Evolutionary conservation across 2,888 invertebrate genomes (phyloP).

Genomic region (Cepaea hortensis): DNA sequence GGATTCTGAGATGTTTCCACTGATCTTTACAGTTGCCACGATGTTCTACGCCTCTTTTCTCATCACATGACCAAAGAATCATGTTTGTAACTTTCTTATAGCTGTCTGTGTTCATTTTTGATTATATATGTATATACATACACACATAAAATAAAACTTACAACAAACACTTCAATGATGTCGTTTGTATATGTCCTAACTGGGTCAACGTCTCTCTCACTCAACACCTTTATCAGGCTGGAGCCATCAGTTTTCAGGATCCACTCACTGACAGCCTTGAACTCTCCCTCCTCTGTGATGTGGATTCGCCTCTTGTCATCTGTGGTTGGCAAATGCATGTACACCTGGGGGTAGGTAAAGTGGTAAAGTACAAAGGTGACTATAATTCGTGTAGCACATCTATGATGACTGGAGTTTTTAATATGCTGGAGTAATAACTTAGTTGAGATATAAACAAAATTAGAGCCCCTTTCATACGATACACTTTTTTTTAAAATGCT

Average conservation of each 20-base stretch:
- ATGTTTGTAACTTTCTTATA: too few relatives aligned
- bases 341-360: slow-evolving; percentile 79
- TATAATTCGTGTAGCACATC: neutral
- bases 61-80: too few relatives aligned
- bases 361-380: neutral
- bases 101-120: too few relatives aligned
- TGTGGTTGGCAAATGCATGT: slow-evolving; percentile 99
- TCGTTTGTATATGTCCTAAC: slow-evolving; percentile 98
- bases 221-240: slow-evolving; percentile 96
- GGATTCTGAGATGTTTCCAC: too few relatives aligned
- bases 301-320: slow-evolving; percentile 98
- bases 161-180: slow-evolving; percentile 98
- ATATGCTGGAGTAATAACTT: too few relatives aligned
- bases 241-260: slow-evolving; percentile 99
- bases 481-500: too few relatives aligned
- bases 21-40: too few relatives aligned
- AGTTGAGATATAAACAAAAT: too few relatives aligned
- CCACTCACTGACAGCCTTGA: slow-evolving; percentile 99
- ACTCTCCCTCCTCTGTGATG: slow-evolving; percentile 97
- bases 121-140: too few relatives aligned
- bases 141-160: slow-evolving; percentile 55
- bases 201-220: slow-evolving; percentile 97
- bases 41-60: too few relatives aligned
- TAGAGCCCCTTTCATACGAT: too few relatives aligned
- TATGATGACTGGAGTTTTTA: too few relatives aligned